Evolutionary conservation across 2,888 invertebrate species (phyloP).

Genomic region (Lasioglossum zephyrum): DNA sequence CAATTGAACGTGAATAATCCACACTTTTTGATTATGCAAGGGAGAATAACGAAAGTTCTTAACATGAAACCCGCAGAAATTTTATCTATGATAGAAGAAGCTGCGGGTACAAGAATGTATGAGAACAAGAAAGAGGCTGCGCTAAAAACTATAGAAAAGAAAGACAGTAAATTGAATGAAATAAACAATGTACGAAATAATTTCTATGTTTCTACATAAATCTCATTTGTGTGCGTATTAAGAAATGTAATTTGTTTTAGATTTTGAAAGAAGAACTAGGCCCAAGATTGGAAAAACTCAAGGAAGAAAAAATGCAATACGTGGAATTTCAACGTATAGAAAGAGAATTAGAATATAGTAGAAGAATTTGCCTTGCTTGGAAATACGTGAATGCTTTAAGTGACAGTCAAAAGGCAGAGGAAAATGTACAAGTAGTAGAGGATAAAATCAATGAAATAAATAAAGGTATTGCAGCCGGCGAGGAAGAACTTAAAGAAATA

Average conservation of each 20-base stretch:
- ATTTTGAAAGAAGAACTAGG: constrained; percentile 93
- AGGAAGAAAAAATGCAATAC: constrained; percentile 93
- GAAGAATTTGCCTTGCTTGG: constrained; percentile 90
- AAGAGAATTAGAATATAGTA: constrained; percentile 93
- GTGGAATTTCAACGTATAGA: constrained; percentile 94
- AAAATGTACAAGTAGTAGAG: constrained; percentile 86
- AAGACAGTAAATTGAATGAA: constrained; percentile 95
- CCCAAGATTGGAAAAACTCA: constrained; percentile 94
- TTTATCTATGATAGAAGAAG: constrained; percentile 99
- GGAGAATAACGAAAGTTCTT: constrained; percentile 98
- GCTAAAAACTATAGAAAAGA: constrained; percentile 94
- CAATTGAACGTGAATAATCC: constrained; percentile 99
- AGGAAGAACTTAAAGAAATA: constrained; percentile 85
- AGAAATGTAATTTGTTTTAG: constrained; percentile 79
- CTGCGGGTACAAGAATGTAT: constrained; percentile 98
- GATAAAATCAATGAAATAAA: constrained; percentile 86
- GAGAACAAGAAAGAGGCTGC: constrained; percentile 96
- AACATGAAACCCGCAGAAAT: constrained; percentile 99
- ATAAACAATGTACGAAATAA: constrained; percentile 89
- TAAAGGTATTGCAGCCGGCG: constrained; percentile 86
- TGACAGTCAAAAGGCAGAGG: constrained; percentile 86
- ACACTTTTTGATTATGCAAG: constrained; percentile 99
- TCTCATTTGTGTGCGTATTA: neutral
- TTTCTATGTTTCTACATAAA: neutral
- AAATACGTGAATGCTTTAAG: constrained; percentile 87